Percentiles rank a stretch among this genome's conserved stretches.
These are phyloP conservation scores for Rhabdomys dilectus DNA, from an alignment of 2,113 vertebrate species.

Conservation along the genomic window DNA sequence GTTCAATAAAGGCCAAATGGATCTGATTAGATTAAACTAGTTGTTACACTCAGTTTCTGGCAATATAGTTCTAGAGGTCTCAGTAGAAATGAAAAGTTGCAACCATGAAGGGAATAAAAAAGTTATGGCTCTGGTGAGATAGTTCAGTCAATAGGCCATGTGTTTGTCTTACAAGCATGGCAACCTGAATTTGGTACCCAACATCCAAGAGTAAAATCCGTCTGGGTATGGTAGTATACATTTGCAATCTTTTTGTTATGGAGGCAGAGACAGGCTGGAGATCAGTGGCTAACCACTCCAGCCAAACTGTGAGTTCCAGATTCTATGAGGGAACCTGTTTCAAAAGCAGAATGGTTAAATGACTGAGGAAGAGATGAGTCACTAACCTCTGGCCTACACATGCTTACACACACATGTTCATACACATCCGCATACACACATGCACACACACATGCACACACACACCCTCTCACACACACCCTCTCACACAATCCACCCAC, in stretches of 20 bases:
- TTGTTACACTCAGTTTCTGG: constrained; percentile 72
- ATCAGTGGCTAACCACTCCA: not conserved
- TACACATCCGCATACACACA: not conserved
- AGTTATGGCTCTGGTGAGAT: not conserved
- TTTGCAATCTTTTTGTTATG: not conserved
- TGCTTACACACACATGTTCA: not conserved
- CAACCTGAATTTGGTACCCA: not conserved
- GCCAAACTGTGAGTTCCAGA: not conserved
- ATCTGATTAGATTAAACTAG: not conserved
- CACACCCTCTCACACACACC: not conserved
- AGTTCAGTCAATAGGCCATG: not conserved
- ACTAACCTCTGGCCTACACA: not conserved
- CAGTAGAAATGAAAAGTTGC: constrained; percentile 51
- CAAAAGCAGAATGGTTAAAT: not conserved
- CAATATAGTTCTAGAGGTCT: constrained; percentile 38
- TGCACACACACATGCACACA: not conserved
- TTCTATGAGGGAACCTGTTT: not conserved
- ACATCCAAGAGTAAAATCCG: not conserved
- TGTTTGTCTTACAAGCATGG: not conserved
- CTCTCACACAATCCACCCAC: not conserved
- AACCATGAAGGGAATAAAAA: constrained; percentile 4
- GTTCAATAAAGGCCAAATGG: not conserved
- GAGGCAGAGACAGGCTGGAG: not conserved
- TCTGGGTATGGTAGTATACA: not conserved
- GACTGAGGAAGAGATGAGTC: not conserved